These are phyloP conservation scores for Lepus americanus DNA, from an alignment of 2,113 vertebrate species.

Conservation along the genomic window DNA sequence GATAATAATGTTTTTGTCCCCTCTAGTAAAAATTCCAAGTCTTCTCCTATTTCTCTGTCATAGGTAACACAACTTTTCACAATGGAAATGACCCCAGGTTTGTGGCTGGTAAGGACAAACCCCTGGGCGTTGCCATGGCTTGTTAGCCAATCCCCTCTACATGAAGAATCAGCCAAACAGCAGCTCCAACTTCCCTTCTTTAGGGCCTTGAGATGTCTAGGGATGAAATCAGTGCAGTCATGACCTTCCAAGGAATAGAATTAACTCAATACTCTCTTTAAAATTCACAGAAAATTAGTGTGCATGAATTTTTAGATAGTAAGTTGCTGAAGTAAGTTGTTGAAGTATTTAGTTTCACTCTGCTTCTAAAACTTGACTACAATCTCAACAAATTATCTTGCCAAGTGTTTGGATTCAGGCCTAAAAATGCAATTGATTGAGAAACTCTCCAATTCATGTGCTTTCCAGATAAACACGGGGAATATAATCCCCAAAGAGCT, in stretches of 20 bases:
- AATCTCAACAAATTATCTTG: background rate
- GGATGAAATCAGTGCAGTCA: background rate
- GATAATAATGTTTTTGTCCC: background rate
- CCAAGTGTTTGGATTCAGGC: background rate
- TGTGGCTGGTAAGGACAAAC: background rate
- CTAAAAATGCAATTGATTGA: conserved; percentile 9
- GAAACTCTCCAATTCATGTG: background rate
- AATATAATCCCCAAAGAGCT: conserved; percentile 23
- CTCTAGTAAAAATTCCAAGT: background rate
- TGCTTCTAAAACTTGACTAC: background rate
- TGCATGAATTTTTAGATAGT: background rate
- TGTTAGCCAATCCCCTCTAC: background rate
- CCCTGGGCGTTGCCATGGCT: background rate
- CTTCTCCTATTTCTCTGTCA: background rate
- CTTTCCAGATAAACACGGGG: background rate
- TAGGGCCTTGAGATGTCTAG: background rate
- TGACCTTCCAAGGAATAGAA: background rate
- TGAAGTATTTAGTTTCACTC: conserved; percentile 6
- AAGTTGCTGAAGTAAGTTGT: background rate
- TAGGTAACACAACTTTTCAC: background rate
- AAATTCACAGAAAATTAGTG: background rate
- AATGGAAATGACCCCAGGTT: background rate
- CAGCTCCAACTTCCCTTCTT: background rate
- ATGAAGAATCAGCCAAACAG: background rate
- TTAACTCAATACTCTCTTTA: background rate